Percentiles rank a stretch among this genome's conserved stretches.
phyloP scores from a whole-genome alignment of 2,888 invertebrate species.

The Parelbella ahira region DNA sequence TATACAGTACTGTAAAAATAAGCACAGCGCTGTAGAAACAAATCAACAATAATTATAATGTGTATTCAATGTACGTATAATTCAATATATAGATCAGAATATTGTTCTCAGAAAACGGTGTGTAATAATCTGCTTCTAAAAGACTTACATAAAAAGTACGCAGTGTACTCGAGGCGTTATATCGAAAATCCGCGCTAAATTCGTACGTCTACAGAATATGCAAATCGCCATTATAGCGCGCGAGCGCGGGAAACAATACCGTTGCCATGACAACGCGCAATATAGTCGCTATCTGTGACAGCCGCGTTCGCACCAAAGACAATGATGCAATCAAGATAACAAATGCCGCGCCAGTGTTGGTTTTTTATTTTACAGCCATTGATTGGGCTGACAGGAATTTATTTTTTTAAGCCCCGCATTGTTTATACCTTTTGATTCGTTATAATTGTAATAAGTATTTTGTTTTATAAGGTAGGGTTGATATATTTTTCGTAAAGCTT shows the following conservation, averaged over 20 bases:
- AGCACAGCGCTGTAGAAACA: too few relatives aligned
- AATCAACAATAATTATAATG: too few relatives aligned
- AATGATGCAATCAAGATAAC: slow-evolving; percentile 38
- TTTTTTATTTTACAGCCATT: slow-evolving; percentile 29
- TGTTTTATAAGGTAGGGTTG: too few relatives aligned
- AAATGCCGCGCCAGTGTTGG: slow-evolving; percentile 27
- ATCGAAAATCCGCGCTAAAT: slow-evolving; percentile 9
- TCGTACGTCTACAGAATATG: slow-evolving; percentile 26
- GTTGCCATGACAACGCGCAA: slow-evolving; percentile 44
- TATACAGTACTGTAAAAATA: too few relatives aligned
- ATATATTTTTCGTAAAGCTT: too few relatives aligned
- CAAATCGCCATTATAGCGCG: slow-evolving; percentile 36
- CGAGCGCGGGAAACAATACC: slow-evolving; percentile 40
- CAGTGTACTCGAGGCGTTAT: too few relatives aligned
- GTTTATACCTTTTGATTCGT: slow-evolving; percentile 4
- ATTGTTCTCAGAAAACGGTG: too few relatives aligned
- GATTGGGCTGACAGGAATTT: slow-evolving; percentile 23
- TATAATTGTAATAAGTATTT: too few relatives aligned
- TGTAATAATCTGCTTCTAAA: too few relatives aligned
- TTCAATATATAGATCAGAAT: too few relatives aligned
- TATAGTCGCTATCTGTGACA: slow-evolving; percentile 42
- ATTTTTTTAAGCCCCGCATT: slow-evolving; percentile 12
- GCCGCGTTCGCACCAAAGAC: slow-evolving; percentile 40
- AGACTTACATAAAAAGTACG: too few relatives aligned
- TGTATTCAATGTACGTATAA: too few relatives aligned